A percentile compares a stretch with the other conserved stretches of the same genome.
Evolutionary conservation across 37 sponge, comb jelly and placozoan genomes (phyloP).

Genomic region (Amphimedon queenslandica): DNA sequence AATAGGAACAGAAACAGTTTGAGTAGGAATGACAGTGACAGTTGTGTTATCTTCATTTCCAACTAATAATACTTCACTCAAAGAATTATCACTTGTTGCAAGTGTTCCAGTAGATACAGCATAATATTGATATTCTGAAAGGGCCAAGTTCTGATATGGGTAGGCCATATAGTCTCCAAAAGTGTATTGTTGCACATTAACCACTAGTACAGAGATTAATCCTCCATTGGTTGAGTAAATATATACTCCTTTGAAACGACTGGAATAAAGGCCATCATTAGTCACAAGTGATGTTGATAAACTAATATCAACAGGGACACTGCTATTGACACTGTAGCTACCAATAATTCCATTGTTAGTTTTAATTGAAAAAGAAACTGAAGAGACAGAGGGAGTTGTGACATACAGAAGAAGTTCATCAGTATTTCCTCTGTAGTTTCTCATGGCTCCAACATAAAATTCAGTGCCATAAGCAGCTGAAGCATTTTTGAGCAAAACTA

Average conservation of each 20-base stretch:
- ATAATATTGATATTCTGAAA: background rate
- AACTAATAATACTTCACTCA: background rate
- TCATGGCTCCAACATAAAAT: background rate
- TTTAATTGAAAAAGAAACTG: background rate
- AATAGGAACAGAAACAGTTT: background rate
- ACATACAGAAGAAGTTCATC: background rate
- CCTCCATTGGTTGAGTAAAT: background rate
- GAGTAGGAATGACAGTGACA: background rate
- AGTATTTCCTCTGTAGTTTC: background rate
- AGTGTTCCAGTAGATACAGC: slow-evolving; percentile 1
- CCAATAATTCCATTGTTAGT: background rate
- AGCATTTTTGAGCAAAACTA: too few relatives aligned
- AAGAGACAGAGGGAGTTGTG: background rate
- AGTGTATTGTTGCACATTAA: background rate
- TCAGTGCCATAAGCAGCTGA: too few relatives aligned
- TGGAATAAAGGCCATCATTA: background rate
- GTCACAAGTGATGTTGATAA: background rate
- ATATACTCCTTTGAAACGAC: background rate
- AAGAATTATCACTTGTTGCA: background rate
- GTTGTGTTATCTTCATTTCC: background rate
- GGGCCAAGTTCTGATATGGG: background rate
- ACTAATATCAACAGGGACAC: background rate
- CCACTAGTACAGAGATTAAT: background rate
- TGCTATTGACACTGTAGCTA: background rate
- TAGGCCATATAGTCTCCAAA: background rate